Evolutionary conservation across 2,113 vertebrate species (phyloP).

Genomic region (Chiloscyllium plagiosum): DNA sequence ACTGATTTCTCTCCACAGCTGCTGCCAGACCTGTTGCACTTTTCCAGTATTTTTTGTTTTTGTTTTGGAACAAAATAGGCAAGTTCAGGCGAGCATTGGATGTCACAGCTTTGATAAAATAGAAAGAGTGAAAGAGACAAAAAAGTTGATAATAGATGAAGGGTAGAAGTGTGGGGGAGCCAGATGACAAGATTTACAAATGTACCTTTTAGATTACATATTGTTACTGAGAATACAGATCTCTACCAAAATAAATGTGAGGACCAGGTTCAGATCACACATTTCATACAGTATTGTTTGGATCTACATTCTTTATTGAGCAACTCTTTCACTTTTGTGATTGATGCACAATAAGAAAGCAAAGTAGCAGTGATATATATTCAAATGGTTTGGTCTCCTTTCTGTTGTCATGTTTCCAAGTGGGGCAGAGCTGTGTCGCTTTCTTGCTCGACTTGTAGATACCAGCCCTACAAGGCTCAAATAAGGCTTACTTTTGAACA

Average conservation of each 20-base stretch:
- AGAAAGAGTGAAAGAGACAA: not conserved
- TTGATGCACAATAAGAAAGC: not conserved
- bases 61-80: not conserved
- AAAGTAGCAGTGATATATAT: not conserved
- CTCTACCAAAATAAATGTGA: not conserved
- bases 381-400: not conserved
- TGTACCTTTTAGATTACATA: not conserved
- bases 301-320: not conserved
- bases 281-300: not conserved
- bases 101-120: not conserved
- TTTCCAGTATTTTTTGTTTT: no score
- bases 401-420: not conserved
- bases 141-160: not conserved
- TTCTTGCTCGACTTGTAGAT: not conserved
- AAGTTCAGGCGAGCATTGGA: not conserved
- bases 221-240: not conserved
- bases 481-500: not conserved
- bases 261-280: not conserved
- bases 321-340: not conserved
- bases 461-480: not conserved
- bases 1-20: no score
- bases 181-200: not conserved
- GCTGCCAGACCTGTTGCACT: no score
- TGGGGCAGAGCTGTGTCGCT: not conserved
- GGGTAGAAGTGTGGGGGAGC: not conserved